Evolutionary conservation across 2,113 vertebrate species (phyloP).

Genomic region (Neolamprologus falcicula): DNA sequence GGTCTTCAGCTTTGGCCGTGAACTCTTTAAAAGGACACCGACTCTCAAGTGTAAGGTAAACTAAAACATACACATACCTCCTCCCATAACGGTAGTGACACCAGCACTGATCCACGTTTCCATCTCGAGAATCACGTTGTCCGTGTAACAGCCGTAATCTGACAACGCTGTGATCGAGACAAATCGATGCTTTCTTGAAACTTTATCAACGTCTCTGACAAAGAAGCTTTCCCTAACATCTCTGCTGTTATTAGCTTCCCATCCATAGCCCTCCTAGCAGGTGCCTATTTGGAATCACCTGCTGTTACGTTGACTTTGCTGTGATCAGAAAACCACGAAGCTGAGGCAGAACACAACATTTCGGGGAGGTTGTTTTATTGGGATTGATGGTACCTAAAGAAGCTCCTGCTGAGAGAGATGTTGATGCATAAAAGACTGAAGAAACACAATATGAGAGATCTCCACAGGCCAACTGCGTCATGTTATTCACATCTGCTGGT

Average conservation of each 20-base stretch:
- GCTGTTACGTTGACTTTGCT: not conserved
- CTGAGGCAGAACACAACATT: not conserved
- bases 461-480: not conserved
- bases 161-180: not conserved
- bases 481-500: constrained; percentile 17
- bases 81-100: not conserved
- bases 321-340: not conserved
- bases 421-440: not conserved
- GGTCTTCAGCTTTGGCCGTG: not conserved
- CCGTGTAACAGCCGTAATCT: not conserved
- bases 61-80: not conserved
- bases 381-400: not conserved
- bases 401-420: not conserved
- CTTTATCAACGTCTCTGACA: not conserved
- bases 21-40: not conserved
- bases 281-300: not conserved
- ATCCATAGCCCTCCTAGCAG: not conserved
- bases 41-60: accelerated
- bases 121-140: not conserved
- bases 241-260: not conserved
- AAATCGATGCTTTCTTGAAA: not conserved
- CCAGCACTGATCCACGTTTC: not conserved
- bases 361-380: not conserved
- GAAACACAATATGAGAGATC: not conserved
- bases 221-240: not conserved